Evolutionary conservation across 2,797 vertebrate genomes (phyloP), one percentile per base, ranked within the genome.

Genomic region (Aphelocoma californica): DNA sequence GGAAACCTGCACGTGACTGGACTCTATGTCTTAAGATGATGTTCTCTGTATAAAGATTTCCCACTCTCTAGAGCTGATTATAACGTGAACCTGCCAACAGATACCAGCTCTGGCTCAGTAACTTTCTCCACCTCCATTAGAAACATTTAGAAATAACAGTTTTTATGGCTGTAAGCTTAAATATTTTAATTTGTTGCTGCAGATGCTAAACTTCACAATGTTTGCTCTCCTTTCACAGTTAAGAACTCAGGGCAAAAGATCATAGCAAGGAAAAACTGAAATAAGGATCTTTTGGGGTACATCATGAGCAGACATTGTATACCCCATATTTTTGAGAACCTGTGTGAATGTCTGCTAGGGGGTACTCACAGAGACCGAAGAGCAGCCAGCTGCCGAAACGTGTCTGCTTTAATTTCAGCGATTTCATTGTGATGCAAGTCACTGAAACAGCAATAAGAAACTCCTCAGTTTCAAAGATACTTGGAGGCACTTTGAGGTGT

Each of bases 401-500:
- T 98, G 96, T 98, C 98, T 14, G 92, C 98, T 96, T 97, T 97
- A 90, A 99, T 98, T 97, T 99, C 98, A 94, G 97, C 83, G 14
- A 99, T 98, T 96, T 98, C 97, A 48, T 99, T 99, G 94, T 99
- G 99, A 86, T 98, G 98, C 79, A 99, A 97, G 97, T 99, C 98
- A 92, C 99, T 99, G 97, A 70, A 98, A 98, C 1, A 83, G 96
- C 84, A 98, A 92, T 71, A 96, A 94, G 86, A 92, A 88, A 36
- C 75, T 73, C 50, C 73, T 85, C 64, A 86, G 78, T 92, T 97
- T 92, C 95, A 97, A 94, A 95, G 80, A 58, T 61, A 88, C 15
- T 31, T 77, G 40, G n/a, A 81, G 61, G 82, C 56, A 79, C 77
- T 97, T 94, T 4, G 9, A 53, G 77, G 51, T 85, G 74, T 56